A percentile compares a stretch with the other conserved stretches of the same genome.
These are phyloP conservation scores for Mus spicilegus DNA, from an alignment of 2,113 vertebrate species.

Conservation along the genomic window DNA sequence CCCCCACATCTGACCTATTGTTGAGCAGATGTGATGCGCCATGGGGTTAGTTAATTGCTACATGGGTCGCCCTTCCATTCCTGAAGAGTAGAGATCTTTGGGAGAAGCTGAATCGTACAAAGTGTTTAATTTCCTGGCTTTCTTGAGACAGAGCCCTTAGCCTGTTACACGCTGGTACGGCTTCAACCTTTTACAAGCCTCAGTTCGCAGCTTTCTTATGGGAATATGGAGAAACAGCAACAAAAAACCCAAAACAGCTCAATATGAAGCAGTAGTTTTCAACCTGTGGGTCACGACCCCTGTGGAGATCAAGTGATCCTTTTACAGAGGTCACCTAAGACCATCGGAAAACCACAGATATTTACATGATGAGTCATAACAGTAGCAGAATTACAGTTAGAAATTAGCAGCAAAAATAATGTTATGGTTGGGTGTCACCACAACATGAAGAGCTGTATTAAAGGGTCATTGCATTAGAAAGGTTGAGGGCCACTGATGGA, in stretches of 20 bases:
- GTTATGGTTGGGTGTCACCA: not conserved
- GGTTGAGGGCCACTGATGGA: not conserved
- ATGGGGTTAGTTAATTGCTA: not conserved
- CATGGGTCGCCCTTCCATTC: not conserved
- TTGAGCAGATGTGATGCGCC: not conserved
- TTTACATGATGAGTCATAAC: not conserved
- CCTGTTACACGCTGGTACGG: not conserved
- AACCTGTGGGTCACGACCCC: not conserved
- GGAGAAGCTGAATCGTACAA: not conserved
- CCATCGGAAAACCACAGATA: not conserved
- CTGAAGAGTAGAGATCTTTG: not conserved
- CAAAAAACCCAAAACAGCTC: not conserved
- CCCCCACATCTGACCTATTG: not conserved
- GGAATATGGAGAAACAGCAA: not conserved
- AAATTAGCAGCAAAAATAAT: not conserved
- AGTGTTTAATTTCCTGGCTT: slow-evolving; percentile 9
- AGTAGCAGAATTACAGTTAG: not conserved
- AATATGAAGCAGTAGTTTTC: not conserved
- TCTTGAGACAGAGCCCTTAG: not conserved
- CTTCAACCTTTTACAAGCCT: not conserved
- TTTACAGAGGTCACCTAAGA: not conserved
- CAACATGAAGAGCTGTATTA: not conserved
- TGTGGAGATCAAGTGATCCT: not conserved
- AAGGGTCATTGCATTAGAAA: not conserved
- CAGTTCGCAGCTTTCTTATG: not conserved